Evolutionary conservation across 2,113 vertebrate species (phyloP).

Genomic region (Ictalurus punctatus): DNA sequence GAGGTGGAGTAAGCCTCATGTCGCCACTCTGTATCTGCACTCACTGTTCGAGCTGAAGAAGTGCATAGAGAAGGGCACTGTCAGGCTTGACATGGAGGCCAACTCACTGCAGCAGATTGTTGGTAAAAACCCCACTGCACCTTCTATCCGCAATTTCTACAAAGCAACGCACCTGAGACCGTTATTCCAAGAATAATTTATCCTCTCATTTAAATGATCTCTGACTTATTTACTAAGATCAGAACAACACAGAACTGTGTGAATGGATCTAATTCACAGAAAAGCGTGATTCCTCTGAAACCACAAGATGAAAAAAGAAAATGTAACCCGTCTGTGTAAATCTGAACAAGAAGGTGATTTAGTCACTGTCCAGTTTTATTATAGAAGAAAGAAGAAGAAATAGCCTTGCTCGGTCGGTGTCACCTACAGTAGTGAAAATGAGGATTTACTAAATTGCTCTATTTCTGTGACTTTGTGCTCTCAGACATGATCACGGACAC

Average conservation of each 20-base stretch:
- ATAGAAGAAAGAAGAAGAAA: neutral
- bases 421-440: neutral
- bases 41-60: conserved; percentile 93
- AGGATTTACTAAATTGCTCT: neutral
- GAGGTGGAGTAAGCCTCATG: conserved; percentile 97
- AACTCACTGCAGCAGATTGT: conserved; percentile 88
- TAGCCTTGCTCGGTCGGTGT: too few relatives aligned
- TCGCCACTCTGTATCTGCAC: conserved; percentile 83
- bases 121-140: conserved; percentile 70
- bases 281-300: neutral
- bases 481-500: conserved; percentile 89
- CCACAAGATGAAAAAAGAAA: neutral
- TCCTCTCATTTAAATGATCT: neutral
- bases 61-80: conserved; percentile 92
- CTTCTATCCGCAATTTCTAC: neutral
- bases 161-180: neutral
- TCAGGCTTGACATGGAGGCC: conserved; percentile 89
- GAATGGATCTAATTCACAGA: neutral
- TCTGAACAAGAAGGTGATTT: neutral
- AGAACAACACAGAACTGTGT: neutral
- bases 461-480: neutral
- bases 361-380: neutral
- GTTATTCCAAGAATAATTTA: neutral
- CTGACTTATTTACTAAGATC: neutral
- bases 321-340: neutral